These are phyloP conservation scores for Heliconius hortense DNA, from an alignment of 2,888 invertebrate genomes.

Conservation along the genomic window DNA sequence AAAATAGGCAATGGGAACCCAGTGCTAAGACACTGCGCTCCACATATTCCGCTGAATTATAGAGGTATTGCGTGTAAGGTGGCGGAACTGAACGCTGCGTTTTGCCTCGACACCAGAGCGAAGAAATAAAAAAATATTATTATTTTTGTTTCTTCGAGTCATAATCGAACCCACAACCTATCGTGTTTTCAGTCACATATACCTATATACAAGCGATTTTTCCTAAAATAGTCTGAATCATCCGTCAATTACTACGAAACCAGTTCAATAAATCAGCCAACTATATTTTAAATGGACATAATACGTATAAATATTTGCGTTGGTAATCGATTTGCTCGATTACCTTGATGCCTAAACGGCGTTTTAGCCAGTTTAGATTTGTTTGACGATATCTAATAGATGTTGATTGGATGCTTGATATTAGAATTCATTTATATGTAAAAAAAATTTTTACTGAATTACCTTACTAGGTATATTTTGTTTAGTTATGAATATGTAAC, in stretches of 20 bases:
- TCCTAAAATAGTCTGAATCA: background rate
- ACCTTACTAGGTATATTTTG: background rate
- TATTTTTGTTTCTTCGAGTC: background rate
- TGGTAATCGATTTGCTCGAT: slow-evolving; percentile 35
- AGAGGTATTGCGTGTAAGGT: background rate
- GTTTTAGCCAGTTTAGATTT: slow-evolving; percentile 13
- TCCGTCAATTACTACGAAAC: slow-evolving; percentile 5
- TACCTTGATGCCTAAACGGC: slow-evolving; percentile 26
- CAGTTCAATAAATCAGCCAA: slow-evolving; percentile 8
- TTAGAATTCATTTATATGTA: slow-evolving; percentile 4
- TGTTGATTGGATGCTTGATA: slow-evolving; percentile 13
- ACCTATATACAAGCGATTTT: background rate
- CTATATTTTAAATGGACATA: slow-evolving; percentile 10
- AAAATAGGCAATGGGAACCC: no score
- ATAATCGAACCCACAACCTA: background rate
- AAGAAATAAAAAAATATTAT: background rate
- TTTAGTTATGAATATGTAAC: no score
- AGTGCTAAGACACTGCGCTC: background rate
- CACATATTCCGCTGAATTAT: background rate
- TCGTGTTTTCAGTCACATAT: background rate
- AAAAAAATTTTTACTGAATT: slow-evolving; percentile 16
- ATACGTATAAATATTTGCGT: slow-evolving; percentile 36
- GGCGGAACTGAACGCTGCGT: no score
- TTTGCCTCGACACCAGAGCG: background rate
- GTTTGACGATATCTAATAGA: slow-evolving; percentile 19